Base-by-base conservation (phyloP, 2,888 invertebrate species). In the Eilema caniola region DNA sequence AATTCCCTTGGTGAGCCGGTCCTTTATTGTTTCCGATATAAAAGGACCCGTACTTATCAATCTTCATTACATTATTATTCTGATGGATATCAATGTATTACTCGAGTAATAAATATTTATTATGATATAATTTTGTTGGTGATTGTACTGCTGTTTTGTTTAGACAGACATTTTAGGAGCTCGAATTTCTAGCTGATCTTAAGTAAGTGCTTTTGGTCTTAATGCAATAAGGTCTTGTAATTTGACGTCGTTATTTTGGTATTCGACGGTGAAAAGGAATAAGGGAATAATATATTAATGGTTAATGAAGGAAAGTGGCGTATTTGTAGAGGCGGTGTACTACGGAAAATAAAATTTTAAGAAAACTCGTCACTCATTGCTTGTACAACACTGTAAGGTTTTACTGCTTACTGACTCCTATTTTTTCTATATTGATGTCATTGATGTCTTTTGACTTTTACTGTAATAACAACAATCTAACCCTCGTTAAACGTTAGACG, bases 11-110 rank as follows among this genome's bases (percentile, higher is more conserved):
- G 65, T 37, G 62, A 66, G 65, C 66, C 14, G 67, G 74, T 72
- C 63, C 76, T 79, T 83, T 83, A 77, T 76, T 76, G 73, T 79
- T 80, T 72, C 72, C 71, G 69, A 47, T 67, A 81, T 74, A 79
- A 77, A 74, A 73, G 68, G 61, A 69, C 74, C 59, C 63, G 53
- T 62, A 62, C 62, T 74, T 79, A 82, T 83, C 81, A 70, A 74
- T 79, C 79, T 83, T 82, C 83, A 81, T 82, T 74, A 77, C 70
- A 74, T 73, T 67, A 74, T 71, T 83, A 74, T 83, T 74, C 75
- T 62, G 73, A 69, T 67, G 76, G 74, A 72, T 83, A 81, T 72
- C 79, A 80, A 82, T 75, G 78, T 73, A 80, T 78, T 81, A 78
- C 75, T 76, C 41, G 68, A 80, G 74, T 69, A 71, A 74, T 68